phyloP scores from a whole-genome alignment of 1,140 invertebrate genomes.

The Ceratina calcarata region DNA sequence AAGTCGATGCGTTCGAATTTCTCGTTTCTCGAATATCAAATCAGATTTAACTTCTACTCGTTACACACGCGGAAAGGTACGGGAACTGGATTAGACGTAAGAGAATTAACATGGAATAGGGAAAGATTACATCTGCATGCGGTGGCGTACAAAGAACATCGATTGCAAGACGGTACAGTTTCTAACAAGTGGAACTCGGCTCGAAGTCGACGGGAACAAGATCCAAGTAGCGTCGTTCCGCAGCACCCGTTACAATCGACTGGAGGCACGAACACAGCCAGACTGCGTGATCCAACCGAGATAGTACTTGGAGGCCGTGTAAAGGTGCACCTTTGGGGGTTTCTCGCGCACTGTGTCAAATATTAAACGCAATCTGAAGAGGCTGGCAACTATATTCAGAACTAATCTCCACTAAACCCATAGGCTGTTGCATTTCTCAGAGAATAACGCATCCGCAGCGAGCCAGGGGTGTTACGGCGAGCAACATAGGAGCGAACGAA shows the following conservation, averaged over 20 bases:
- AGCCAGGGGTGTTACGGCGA: no score
- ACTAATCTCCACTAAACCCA: conserved; percentile 71
- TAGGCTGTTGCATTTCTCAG: conserved; percentile 9
- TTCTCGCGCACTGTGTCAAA: conserved; percentile 50
- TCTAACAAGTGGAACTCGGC: background rate
- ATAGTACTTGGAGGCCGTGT: no score
- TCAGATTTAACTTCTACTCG: no score
- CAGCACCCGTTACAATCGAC: background rate
- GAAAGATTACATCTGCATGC: no score
- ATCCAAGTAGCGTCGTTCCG: background rate
- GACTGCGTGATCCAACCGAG: background rate
- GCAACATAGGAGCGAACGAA: background rate
- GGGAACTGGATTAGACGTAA: background rate
- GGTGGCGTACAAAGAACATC: background rate
- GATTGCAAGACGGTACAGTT: background rate
- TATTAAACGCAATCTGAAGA: conserved; percentile 71
- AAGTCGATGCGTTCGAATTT: no score
- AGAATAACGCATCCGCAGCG: background rate
- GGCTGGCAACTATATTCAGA: conserved; percentile 63
- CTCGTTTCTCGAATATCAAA: no score
- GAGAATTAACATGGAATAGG: background rate
- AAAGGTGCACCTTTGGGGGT: conserved; percentile 26
- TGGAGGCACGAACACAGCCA: background rate
- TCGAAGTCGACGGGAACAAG: background rate
- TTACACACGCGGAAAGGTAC: no score